Conservation (phyloP, 2,113 vertebrate species). For the Zingel zingel region DNA sequence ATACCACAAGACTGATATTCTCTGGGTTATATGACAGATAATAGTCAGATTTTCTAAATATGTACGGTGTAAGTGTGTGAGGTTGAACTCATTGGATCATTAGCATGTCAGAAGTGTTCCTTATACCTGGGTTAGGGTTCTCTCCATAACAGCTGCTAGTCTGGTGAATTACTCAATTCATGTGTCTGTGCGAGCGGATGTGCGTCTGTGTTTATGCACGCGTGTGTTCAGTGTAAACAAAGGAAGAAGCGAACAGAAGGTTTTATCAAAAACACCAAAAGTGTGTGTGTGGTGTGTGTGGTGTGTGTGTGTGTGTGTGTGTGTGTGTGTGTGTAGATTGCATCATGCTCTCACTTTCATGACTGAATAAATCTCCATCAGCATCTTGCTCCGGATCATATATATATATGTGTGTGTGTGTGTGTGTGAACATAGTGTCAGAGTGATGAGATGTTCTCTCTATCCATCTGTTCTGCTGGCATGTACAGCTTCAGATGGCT, state of each 20-base stretch:
- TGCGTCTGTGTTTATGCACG: slow-evolving; percentile 32
- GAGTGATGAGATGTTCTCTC: slow-evolving; percentile 72
- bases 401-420: background rate
- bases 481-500: slow-evolving; percentile 67
- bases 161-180: slow-evolving; percentile 56
- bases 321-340: background rate
- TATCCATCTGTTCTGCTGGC: slow-evolving; percentile 81
- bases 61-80: slow-evolving; percentile 26
- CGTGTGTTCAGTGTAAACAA: slow-evolving; percentile 60
- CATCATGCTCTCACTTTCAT: slow-evolving; percentile 57
- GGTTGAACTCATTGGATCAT: slow-evolving; percentile 62
- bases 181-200: slow-evolving; percentile 34
- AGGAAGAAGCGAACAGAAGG: slow-evolving; percentile 69
- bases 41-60: slow-evolving; percentile 51
- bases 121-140: slow-evolving; percentile 37
- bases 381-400: slow-evolving; percentile 38
- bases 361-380: slow-evolving; percentile 64
- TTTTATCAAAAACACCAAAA: slow-evolving; percentile 66
- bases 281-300: slow-evolving; percentile 33
- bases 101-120: slow-evolving; percentile 72
- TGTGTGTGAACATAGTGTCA: slow-evolving; percentile 69
- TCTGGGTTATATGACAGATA: slow-evolving; percentile 52
- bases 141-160: slow-evolving; percentile 73
- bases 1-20: slow-evolving; percentile 45
- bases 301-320: background rate